Conservation (phyloP, 2,888 invertebrate species). For the Hymenopus coronatus region DNA sequence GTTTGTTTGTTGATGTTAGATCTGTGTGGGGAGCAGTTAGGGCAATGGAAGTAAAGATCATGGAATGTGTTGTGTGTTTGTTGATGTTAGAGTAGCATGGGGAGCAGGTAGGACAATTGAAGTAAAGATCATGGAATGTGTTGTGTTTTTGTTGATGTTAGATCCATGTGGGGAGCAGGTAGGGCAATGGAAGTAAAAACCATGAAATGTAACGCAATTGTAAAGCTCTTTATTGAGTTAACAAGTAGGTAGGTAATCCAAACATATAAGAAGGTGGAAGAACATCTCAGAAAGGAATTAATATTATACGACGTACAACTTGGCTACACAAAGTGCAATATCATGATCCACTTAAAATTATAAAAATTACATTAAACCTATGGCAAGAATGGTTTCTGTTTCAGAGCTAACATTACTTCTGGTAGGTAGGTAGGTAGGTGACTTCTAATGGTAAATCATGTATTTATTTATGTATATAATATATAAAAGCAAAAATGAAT, state of each 20-base stretch:
- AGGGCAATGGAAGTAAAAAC: neutral
- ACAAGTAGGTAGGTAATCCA: constrained; percentile 30
- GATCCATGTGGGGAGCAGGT: no score
- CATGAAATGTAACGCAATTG: constrained; percentile 28
- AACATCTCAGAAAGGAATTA: constrained; percentile 7
- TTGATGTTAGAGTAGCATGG: no score
- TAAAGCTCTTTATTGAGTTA: constrained; percentile 35
- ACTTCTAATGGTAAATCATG: neutral
- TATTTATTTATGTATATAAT: neutral
- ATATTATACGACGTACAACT: neutral
- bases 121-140: no score
- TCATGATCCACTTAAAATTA: constrained; percentile 3
- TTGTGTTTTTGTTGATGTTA: no score
- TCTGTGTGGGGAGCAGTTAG: no score
- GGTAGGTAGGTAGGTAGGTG: neutral
- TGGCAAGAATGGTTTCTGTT: constrained; percentile 6
- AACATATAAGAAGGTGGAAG: constrained; percentile 31
- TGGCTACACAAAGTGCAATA: neutral
- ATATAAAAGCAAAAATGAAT: constrained; percentile 3
- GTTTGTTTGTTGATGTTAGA: no score
- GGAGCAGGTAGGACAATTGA: no score
- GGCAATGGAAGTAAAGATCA: no score
- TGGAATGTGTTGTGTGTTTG: no score
- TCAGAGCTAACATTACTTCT: neutral
- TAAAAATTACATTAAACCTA: constrained; percentile 17